Evolutionary conservation across 1,140 invertebrate species (phyloP), one percentile per base, ranked within the genome.

Genomic region (Eueides isabella): DNA sequence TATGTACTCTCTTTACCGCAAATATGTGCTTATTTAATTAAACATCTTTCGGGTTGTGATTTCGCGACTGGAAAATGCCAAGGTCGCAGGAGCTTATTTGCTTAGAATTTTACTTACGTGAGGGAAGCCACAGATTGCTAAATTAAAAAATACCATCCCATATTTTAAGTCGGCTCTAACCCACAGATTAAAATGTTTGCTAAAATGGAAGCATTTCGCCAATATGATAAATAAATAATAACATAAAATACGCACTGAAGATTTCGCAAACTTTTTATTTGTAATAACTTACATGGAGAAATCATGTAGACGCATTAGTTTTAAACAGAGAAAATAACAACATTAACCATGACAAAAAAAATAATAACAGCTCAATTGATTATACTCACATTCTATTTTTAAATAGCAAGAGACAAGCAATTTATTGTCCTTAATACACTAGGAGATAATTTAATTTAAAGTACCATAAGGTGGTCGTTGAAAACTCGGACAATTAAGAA

Each of bases 381-480:
- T 31, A n/a, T 23, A 63, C 16, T 63, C 61, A 63, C 16, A 7
- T 63, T 63, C 61, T 63, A 63, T 63, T 63, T 63, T 63, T 29
- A 63, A 55, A 55, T 7, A 55, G 4, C 23, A 55, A 55, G 19
- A 55, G 19, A 26, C 11, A 30, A 11, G n/a, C 28, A 61, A 28
- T 61, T 26, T 61, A 76, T 77, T 80, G 67, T 61, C 76, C 73
- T 80, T 75, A 77, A 73, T 80, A 62, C 31, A 31, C 35, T 55
- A 73, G n/a, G 61, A 66, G 72, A 77, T 73, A 75, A 77, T 80
- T 77, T 63, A 77, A 75, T 77, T 72, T 66, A 7, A 62, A 76
- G 71, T 65, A 29, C 44, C 38, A 68, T 62, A 72, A 76, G 63
- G 70, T 38, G 65, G 67, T 76, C 65, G 71, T 62, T 61, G 75